Evolutionary conservation across 2,113 vertebrate genomes (phyloP).

Genomic region (Cettia cetti): DNA sequence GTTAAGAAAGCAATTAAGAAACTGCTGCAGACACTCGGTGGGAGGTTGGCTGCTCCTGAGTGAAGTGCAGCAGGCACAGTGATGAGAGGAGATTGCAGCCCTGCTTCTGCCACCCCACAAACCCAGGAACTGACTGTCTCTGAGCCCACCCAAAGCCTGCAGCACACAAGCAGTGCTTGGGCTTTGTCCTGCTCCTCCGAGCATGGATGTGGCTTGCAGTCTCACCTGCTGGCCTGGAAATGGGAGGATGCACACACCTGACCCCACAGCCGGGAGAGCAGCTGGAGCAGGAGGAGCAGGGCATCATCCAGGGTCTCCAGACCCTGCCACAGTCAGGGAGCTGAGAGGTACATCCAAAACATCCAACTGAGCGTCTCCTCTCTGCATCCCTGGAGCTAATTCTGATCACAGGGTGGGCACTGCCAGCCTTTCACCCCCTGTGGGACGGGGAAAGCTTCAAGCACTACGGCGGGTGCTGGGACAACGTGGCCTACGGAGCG

Average conservation of each 20-base stretch:
- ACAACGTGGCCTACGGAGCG: rapidly evolving
- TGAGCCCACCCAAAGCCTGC: not conserved
- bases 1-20: constrained; percentile 46
- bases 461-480: rapidly evolving
- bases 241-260: rapidly evolving
- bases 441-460: not conserved
- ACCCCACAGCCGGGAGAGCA: not conserved
- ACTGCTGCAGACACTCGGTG: not conserved
- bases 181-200: not conserved
- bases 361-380: not conserved
- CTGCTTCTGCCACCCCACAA: not conserved
- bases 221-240: not conserved
- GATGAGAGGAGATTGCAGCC: not conserved
- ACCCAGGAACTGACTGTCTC: rapidly evolving
- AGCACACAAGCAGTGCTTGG: rapidly evolving
- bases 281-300: too few relatives aligned
- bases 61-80: rapidly evolving
- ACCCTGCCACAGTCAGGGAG: rapidly evolving
- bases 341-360: not conserved
- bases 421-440: rapidly evolving
- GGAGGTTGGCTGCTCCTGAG: not conserved
- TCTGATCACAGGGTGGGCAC: not conserved
- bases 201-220: not conserved
- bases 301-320: not conserved
- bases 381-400: not conserved